Percentiles rank a stretch among this genome's conserved stretches.
phyloP scores from a whole-genome alignment of 1,140 invertebrate genomes.

The Conopomorpha cramerella region DNA sequence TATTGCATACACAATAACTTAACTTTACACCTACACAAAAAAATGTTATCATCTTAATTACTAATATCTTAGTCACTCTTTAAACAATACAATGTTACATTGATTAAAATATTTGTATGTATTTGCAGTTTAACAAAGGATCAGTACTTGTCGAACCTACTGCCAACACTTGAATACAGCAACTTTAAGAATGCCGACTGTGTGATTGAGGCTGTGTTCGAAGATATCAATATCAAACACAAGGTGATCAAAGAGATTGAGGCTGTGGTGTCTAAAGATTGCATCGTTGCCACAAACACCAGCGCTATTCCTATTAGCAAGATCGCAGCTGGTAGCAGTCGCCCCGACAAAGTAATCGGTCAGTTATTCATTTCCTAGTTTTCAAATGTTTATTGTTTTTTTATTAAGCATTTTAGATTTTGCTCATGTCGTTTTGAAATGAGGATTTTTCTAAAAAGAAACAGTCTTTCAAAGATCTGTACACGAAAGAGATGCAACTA shows the following conservation, averaged over 20 bases:
- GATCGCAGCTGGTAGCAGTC: conserved; percentile 88
- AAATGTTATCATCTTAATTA: too few relatives aligned
- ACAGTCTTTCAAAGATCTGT: too few relatives aligned
- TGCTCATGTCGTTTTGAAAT: too few relatives aligned
- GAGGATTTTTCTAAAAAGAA: too few relatives aligned
- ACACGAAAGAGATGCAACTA: too few relatives aligned
- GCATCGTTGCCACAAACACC: conserved; percentile 97
- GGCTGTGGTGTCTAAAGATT: conserved; percentile 82
- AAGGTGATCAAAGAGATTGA: conserved; percentile 97
- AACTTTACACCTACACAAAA: too few relatives aligned
- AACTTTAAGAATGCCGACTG: conserved; percentile 89
- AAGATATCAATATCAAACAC: conserved; percentile 96
- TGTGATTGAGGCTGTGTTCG: conserved; percentile 99
- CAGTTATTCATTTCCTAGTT: too few relatives aligned
- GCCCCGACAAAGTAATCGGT: conserved; percentile 90
- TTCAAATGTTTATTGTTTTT: too few relatives aligned
- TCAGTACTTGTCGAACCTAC: conserved; percentile 76
- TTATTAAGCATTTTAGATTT: too few relatives aligned
- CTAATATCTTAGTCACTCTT: neutral
- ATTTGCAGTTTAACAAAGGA: conserved; percentile 76
- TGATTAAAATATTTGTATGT: conserved; percentile 12
- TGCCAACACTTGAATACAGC: conserved; percentile 83
- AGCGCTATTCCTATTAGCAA: conserved; percentile 96
- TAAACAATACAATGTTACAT: neutral
- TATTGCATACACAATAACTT: too few relatives aligned